Percentiles rank a stretch among this genome's conserved stretches.
Conservation (phyloP, 1,140 invertebrate genomes). For the Meloidogyne floridensis region DNA sequence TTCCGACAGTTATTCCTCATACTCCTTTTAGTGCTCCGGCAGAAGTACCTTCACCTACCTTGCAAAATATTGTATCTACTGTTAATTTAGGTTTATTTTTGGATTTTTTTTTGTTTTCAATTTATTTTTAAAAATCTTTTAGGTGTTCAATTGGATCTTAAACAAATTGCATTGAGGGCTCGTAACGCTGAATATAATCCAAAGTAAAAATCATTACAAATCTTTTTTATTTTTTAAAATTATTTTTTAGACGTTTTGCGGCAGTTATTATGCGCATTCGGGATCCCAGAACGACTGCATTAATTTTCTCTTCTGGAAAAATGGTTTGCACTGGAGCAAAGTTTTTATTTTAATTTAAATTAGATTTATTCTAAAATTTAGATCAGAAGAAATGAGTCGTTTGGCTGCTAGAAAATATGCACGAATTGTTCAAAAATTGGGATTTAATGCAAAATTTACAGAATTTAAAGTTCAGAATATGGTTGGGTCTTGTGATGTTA, state of each 20-base stretch:
- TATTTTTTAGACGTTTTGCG: slow-evolving; percentile 84
- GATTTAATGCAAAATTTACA: slow-evolving; percentile 95
- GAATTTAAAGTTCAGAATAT: slow-evolving; percentile 97
- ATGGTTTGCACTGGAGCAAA: slow-evolving; percentile 99
- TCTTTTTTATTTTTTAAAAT: background rate
- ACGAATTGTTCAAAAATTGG: slow-evolving; percentile 96
- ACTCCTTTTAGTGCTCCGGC: slow-evolving; percentile 48
- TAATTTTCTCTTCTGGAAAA: slow-evolving; percentile 99
- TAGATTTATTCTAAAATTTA: slow-evolving; percentile 63
- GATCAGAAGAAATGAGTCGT: slow-evolving; percentile 67
- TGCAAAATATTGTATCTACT: slow-evolving; percentile 66
- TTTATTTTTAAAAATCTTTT: slow-evolving; percentile 29
- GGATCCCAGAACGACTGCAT: slow-evolving; percentile 93
- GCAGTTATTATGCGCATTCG: slow-evolving; percentile 99
- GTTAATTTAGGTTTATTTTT: slow-evolving; percentile 60
- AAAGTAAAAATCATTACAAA: background rate
- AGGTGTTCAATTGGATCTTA: slow-evolving; percentile 80
- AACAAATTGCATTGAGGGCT: slow-evolving; percentile 96
- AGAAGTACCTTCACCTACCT: slow-evolving; percentile 55
- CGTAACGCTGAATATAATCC: slow-evolving; percentile 99
- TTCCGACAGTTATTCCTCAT: slow-evolving; percentile 48
- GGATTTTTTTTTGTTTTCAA: background rate
- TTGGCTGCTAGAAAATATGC: slow-evolving; percentile 78
- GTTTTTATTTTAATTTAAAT: slow-evolving; percentile 80
- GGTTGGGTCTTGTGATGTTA: slow-evolving; percentile 99